A percentile compares a stretch with the other conserved stretches of the same genome.
These are phyloP conservation scores for Gnathonemus longibarbis DNA, from an alignment of 2,113 vertebrate species.

Conservation along the genomic window DNA sequence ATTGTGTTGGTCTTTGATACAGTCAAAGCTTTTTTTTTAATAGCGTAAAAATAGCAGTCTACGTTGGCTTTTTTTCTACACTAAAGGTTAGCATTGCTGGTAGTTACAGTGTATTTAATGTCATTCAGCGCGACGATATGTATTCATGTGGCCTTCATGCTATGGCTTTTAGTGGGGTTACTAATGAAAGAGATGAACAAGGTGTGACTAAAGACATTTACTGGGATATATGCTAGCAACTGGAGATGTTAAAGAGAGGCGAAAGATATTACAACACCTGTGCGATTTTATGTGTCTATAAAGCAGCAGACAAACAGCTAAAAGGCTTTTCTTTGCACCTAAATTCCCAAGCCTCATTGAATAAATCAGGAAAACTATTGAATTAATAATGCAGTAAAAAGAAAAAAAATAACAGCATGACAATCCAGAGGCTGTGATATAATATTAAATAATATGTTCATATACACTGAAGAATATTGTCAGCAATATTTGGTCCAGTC, in stretches of 20 bases:
- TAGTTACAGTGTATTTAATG: neutral
- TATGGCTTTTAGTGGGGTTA: neutral
- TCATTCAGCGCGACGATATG: neutral
- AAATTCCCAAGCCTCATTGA: neutral
- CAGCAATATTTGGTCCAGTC: neutral
- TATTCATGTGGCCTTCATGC: neutral
- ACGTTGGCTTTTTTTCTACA: neutral
- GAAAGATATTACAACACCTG: neutral
- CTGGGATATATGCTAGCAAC: neutral
- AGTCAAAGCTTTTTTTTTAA: neutral
- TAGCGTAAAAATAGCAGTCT: neutral
- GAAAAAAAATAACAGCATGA: neutral
- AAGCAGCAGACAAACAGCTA: neutral
- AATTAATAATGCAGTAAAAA: neutral
- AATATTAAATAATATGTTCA: neutral
- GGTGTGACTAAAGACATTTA: constrained; percentile 11
- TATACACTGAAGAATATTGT: neutral
- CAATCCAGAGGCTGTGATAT: neutral
- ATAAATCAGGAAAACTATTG: neutral
- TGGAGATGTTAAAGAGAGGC: neutral
- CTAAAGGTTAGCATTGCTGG: neutral
- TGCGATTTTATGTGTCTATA: neutral
- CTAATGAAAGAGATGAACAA: constrained; percentile 1
- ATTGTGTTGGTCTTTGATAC: neutral
- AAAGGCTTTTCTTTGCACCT: neutral